Evolutionary conservation across 2,113 vertebrate species (phyloP), one percentile per base, ranked within the genome.

Genomic region (Puma concolor): DNA sequence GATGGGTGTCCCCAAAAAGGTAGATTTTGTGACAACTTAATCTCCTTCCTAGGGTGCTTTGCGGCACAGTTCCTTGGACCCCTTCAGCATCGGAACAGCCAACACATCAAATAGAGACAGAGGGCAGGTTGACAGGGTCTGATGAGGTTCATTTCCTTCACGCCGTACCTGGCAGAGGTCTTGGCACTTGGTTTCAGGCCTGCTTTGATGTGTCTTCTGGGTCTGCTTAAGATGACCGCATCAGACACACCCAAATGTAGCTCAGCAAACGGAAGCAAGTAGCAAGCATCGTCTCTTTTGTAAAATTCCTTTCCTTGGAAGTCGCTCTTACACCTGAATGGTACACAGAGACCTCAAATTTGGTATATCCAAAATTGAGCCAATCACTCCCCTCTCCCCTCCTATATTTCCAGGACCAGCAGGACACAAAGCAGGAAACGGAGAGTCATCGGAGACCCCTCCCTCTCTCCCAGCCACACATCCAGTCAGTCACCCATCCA

Each of bases 271-370:
- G 9, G 79, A 41, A 85, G 17, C 27, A 87, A 82, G n/a, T 33
- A 82, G 29, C 21, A 94, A 93, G 57, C 4, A 38, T 14, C n/a
- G 74, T 60, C 16, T 67, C 31, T 66, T 57, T n/a, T 67, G 19
- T 33, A 66, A 97, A 72, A 84, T 84, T 36, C 66, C 5, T 93
- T 74, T 94, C 66, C 91, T 87, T 64, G 36, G 74, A 41, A 91
- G n/a, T 38, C 33, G 25, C 4, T 77, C 5, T 79, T 72, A 87
- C 1, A 71, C 29, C 41, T 50, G 57, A 31, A 85, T 36, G 31
- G 76, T 36, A 25, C 71, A 89, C 41, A 77, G 5, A 90, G 44
- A 92, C 11, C 36, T 72, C 44, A 71, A 54, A 86, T 48, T 86
- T 67, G n/a, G 50, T 81, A 41, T 57, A 54, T 50, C 38, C 74